Base-by-base conservation (phyloP, 2,888 invertebrate species). In the Pristionchus maxplancki region DNA sequence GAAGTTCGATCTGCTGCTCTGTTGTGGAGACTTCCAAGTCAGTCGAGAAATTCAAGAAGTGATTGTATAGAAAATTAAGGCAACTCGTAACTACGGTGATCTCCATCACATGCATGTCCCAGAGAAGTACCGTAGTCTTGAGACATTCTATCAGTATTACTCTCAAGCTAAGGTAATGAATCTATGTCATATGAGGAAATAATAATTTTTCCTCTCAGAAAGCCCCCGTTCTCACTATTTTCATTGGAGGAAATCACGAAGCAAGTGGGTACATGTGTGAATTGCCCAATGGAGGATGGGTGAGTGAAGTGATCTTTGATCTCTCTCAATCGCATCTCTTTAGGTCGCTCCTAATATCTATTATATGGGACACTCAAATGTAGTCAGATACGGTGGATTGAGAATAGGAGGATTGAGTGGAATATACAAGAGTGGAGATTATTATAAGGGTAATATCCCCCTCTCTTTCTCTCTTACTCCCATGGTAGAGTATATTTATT, bases 231-330 rank as follows among this genome's bases (percentile, higher is more conserved):
- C 95, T 98, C 89, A 99, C 99, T 0, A 96, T 99, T 91, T 98
- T 99, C 94, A 97, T 99, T 94, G 99, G 99, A 20, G 99, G 99
- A 6, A 99, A 99, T 95, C 99, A 99, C 95, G 99, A 99, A 96
- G 98, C 99, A 1, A 98, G 98, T 0, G 98, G 98, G 95, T 97
- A 97, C 95, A 96, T 99, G 88, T 98, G 98, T 95, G 98, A 99
- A 95, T 95, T 99, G 71, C 97, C 98, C 0, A 98, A 98, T 95
- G 99, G 99, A 28, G 99, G 99, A 15, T 99, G 99, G 99, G 93
- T 87, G n/a, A 84, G 82, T 31, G 24, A 3, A 48, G 8, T 37
- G 34, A 67, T 67, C 34, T 71, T 71, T 34, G 15, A 67, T 67
- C 34, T 67, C 13, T 67, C 9, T 74, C 1, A 40, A 67, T 67